Percentiles rank a stretch among this genome's conserved stretches.
Conservation (phyloP, 1,140 invertebrate genomes). For the Gonioctena quinquepunctata region DNA sequence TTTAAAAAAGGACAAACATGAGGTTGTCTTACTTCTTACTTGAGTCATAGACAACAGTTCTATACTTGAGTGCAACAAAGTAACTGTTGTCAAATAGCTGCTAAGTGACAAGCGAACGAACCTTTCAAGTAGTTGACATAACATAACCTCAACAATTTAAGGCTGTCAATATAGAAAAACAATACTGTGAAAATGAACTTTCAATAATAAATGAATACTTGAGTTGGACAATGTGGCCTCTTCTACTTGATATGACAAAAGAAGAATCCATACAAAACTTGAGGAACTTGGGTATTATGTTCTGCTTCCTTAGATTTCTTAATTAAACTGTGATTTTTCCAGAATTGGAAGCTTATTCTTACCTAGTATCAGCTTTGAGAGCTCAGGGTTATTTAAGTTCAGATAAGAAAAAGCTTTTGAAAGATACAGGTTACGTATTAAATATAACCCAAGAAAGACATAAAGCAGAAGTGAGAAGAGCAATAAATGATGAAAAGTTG, state of each 20-base stretch:
- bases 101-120: no score
- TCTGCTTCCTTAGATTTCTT: not conserved
- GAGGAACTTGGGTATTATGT: slow-evolving; percentile 76
- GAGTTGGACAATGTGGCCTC: slow-evolving; percentile 67
- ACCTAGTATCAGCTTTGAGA: slow-evolving; percentile 84
- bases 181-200: not conserved
- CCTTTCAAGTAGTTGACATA: no score
- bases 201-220: not conserved
- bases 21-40: no score
- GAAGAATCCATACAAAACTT: slow-evolving; percentile 87
- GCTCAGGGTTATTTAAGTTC: slow-evolving; percentile 86
- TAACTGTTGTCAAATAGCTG: no score
- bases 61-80: no score
- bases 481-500: slow-evolving; percentile 88
- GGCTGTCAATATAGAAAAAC: not conserved
- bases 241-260: slow-evolving; percentile 73
- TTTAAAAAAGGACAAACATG: no score
- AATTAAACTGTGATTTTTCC: slow-evolving; percentile 8
- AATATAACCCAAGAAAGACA: slow-evolving; percentile 89
- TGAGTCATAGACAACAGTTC: no score
- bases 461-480: slow-evolving; percentile 85
- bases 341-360: slow-evolving; percentile 89
- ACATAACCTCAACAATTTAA: not conserved
- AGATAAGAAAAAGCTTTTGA: slow-evolving; percentile 81
- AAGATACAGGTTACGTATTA: slow-evolving; percentile 78